A percentile compares a stretch with the other conserved stretches of the same genome.
Evolutionary conservation across 2,797 vertebrate species (phyloP).

Genomic region (Jordanella pulchra): DNA sequence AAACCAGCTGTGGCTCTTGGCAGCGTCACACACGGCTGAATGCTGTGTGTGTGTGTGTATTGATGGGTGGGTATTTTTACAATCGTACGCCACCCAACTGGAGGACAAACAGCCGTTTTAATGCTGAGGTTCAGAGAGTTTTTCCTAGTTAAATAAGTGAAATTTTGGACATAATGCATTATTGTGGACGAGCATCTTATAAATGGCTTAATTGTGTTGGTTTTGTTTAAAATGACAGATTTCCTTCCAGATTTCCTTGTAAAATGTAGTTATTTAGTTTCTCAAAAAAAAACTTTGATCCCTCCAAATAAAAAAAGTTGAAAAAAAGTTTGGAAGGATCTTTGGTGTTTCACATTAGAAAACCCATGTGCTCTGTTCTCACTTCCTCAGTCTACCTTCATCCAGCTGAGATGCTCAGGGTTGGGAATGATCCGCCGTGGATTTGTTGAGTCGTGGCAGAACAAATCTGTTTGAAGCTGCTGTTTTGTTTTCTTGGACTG

Average conservation of each 20-base stretch:
- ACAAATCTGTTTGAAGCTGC: constrained; percentile 41
- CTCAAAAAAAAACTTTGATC: constrained; percentile 36
- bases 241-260: constrained; percentile 34
- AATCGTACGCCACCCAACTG: constrained; percentile 66
- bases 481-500: constrained; percentile 24
- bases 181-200: constrained; percentile 19
- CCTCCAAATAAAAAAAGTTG: neutral
- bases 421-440: constrained; percentile 31
- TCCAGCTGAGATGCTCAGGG: constrained; percentile 16
- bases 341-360: constrained; percentile 18
- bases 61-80: constrained; percentile 59
- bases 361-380: neutral
- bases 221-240: constrained; percentile 43
- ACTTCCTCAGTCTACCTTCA: neutral
- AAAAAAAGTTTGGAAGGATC: constrained; percentile 22
- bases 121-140: constrained; percentile 71
- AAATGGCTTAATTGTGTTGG: constrained; percentile 36
- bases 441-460: constrained; percentile 16
- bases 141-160: constrained; percentile 30
- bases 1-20: constrained; percentile 77
- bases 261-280: constrained; percentile 41
- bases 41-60: constrained; percentile 34
- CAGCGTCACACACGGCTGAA: constrained; percentile 63
- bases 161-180: constrained; percentile 16
- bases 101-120: constrained; percentile 72